Evolutionary conservation across 1,140 invertebrate species (phyloP).

Genomic region (Plutomurus gul): DNA sequence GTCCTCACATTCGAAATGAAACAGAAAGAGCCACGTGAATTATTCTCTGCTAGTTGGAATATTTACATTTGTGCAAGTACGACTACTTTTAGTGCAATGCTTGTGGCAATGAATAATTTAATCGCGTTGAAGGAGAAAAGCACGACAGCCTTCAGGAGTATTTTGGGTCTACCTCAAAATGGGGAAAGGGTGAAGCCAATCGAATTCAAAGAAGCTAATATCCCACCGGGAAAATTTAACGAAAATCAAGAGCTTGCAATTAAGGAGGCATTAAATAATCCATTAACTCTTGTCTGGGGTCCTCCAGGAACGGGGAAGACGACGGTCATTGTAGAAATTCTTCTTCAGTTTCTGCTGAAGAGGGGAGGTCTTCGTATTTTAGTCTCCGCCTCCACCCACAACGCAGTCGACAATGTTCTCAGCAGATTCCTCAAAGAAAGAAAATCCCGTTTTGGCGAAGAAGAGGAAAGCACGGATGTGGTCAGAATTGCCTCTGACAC

Average conservation of each 20-base stretch:
- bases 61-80: neutral
- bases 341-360: neutral
- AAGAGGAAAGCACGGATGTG: neutral
- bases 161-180: neutral
- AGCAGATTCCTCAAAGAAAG: constrained; percentile 7
- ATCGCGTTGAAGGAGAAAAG: neutral
- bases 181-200: neutral
- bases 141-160: neutral
- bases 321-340: neutral
- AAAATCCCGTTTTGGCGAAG: neutral
- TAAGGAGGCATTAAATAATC: neutral
- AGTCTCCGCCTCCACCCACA: constrained; percentile 31
- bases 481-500: neutral
- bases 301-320: constrained; percentile 45
- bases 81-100: neutral
- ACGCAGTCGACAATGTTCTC: constrained; percentile 37
- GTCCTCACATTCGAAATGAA: neutral
- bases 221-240: neutral
- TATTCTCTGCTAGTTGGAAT: neutral
- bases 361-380: neutral
- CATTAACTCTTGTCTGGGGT: neutral
- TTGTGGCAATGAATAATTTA: neutral
- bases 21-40: neutral
- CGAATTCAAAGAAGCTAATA: neutral
- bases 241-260: neutral